A percentile compares a stretch with the other conserved stretches of the same genome.
These are phyloP conservation scores for Aphelenchoides bicaudatus DNA, from an alignment of 2,888 invertebrate genomes.

Conservation along the genomic window DNA sequence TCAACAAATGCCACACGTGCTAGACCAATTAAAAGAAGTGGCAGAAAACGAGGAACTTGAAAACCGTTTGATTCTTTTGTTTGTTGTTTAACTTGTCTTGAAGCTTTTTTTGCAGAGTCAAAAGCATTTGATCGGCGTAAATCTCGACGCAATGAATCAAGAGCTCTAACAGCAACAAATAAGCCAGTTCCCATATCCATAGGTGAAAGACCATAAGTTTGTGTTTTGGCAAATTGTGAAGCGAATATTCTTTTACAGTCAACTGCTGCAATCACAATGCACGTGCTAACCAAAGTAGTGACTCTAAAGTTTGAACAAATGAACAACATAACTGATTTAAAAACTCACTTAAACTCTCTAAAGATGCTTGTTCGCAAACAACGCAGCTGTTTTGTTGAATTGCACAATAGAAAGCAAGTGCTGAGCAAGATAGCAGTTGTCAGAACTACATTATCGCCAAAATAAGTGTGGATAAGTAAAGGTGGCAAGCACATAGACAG, in stretches of 20 bases:
- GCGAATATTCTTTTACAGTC: slow-evolving; percentile 82
- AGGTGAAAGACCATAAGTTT: slow-evolving; percentile 65
- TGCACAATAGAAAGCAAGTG: not conserved
- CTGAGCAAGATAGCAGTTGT: not conserved
- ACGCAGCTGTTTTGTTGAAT: not conserved
- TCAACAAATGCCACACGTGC: slow-evolving; percentile 62
- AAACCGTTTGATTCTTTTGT: slow-evolving; percentile 15
- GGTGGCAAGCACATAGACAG: slow-evolving; percentile 26
- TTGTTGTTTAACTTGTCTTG: slow-evolving; percentile 1
- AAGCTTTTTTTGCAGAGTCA: not conserved
- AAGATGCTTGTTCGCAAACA: not conserved
- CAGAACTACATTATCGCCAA: slow-evolving; percentile 17
- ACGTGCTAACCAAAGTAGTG: slow-evolving; percentile 67
- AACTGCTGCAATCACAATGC: slow-evolving; percentile 82
- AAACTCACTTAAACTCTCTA: slow-evolving; percentile 1
- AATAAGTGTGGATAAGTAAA: slow-evolving; percentile 25
- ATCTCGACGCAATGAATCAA: slow-evolving; percentile 15
- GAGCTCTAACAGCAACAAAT: slow-evolving; percentile 70
- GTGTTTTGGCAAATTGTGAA: slow-evolving; percentile 79
- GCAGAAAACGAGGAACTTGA: slow-evolving; percentile 26
- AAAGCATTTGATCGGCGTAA: not conserved
- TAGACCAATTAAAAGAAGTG: slow-evolving; percentile 63
- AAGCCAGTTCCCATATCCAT: slow-evolving; percentile 95
- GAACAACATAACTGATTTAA: slow-evolving; percentile 2
- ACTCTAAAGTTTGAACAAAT: not conserved